A percentile compares a stretch with the other conserved stretches of the same genome.
These are phyloP conservation scores for Hucho hucho DNA, from an alignment of 2,113 vertebrate genomes.

Conservation along the genomic window DNA sequence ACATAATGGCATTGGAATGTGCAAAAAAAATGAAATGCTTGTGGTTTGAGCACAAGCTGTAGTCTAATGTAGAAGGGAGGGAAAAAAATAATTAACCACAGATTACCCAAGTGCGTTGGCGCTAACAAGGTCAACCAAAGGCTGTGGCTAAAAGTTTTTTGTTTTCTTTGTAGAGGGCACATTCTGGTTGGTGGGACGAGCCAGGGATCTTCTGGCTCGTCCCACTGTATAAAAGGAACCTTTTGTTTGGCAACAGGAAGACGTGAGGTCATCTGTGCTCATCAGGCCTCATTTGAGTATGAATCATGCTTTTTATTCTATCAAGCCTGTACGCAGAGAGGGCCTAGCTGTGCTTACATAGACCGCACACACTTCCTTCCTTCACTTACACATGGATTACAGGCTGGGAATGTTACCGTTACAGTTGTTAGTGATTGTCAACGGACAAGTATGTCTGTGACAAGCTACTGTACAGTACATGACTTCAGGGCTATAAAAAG, in stretches of 20 bases:
- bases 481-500: background rate
- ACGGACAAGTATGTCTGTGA: background rate
- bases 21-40: conserved; percentile 88
- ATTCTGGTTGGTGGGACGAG: conserved; percentile 35
- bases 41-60: conserved; percentile 83
- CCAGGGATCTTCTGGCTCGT: conserved; percentile 25
- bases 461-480: background rate
- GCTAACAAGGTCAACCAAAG: conserved; percentile 81
- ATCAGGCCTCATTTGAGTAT: conserved; percentile 45
- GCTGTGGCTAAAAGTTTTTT: conserved; percentile 64
- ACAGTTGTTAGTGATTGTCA: background rate
- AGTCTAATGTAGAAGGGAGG: conserved; percentile 80
- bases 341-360: conserved; percentile 41
- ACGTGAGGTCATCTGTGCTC: conserved; percentile 65
- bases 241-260: conserved; percentile 59
- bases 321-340: conserved; percentile 28
- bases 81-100: conserved; percentile 83
- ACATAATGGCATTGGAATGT: conserved; percentile 99
- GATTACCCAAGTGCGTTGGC: conserved; percentile 82
- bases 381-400: conserved; percentile 2
- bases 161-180: conserved; percentile 27
- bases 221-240: conserved; percentile 51
- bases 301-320: conserved; percentile 46
- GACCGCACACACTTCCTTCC: conserved; percentile 44
- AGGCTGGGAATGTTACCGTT: conserved; percentile 5